These are phyloP conservation scores for Nomada flava DNA, from an alignment of 2,888 invertebrate species.

Conservation along the genomic window DNA sequence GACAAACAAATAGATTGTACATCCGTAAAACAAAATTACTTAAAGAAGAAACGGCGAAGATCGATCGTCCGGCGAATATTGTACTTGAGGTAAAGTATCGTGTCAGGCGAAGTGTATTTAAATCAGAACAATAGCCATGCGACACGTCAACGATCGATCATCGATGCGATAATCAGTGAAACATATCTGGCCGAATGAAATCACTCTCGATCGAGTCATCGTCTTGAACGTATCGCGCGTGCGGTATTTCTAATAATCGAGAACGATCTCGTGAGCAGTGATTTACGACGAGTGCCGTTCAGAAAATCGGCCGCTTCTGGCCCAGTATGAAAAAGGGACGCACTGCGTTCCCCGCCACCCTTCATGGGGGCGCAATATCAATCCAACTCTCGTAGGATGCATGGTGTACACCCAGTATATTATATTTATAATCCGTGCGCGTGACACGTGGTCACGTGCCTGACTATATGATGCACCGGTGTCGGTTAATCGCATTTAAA, in stretches of 20 bases:
- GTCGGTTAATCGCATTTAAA: constrained; percentile 80
- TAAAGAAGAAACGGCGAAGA: neutral
- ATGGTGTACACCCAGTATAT: constrained; percentile 74
- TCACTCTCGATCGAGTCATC: constrained; percentile 24
- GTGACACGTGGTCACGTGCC: constrained; percentile 82
- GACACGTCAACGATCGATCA: constrained; percentile 36
- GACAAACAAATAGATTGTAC: no score
- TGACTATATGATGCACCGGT: constrained; percentile 63
- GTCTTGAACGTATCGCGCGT: constrained; percentile 21
- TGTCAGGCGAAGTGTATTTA: constrained; percentile 24
- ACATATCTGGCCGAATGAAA: constrained; percentile 2
- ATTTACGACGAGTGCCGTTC: constrained; percentile 61
- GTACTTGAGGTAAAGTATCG: constrained; percentile 21
- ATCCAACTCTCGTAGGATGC: constrained; percentile 62
- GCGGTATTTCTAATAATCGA: constrained; percentile 69
- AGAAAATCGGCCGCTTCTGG: constrained; percentile 21
- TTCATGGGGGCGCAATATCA: constrained; percentile 52
- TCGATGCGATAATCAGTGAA: constrained; percentile 36
- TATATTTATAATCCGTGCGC: constrained; percentile 83
- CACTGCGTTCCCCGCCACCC: constrained; percentile 22
- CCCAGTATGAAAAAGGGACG: neutral
- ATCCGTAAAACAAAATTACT: neutral
- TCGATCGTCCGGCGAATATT: neutral
- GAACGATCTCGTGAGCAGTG: constrained; percentile 52
- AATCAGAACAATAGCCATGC: constrained; percentile 53